phyloP scores from a whole-genome alignment of 2,888 invertebrate species.

The Brachyptera risi region DNA sequence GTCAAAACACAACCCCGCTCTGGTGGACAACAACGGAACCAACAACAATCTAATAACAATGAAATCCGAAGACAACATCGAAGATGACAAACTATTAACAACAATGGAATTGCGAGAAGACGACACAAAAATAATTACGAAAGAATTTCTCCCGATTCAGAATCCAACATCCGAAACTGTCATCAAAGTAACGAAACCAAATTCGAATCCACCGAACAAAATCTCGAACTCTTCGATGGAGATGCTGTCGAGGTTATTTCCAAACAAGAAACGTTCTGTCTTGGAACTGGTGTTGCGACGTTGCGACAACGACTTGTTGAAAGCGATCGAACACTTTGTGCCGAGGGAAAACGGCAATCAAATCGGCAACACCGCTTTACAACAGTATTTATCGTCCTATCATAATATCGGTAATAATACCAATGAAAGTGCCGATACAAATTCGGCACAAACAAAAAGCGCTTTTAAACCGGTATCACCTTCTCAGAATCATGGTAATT shows the following conservation, averaged over 20 bases:
- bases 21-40: too few relatives aligned
- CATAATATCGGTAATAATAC: constrained; percentile 13
- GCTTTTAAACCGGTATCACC: constrained; percentile 31
- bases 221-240: constrained; percentile 56
- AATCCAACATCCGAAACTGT: too few relatives aligned
- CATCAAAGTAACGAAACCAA: too few relatives aligned
- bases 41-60: too few relatives aligned
- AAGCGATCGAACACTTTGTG: constrained; percentile 82
- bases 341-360: constrained; percentile 26
- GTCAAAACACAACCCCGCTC: too few relatives aligned
- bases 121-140: too few relatives aligned
- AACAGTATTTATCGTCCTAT: constrained; percentile 26
- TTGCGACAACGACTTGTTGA: constrained; percentile 86
- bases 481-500: neutral
- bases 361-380: constrained; percentile 25
- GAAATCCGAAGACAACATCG: neutral
- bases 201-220: constrained; percentile 25
- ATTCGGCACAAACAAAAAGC: constrained; percentile 6
- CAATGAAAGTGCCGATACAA: neutral
- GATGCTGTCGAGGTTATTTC: constrained; percentile 83
- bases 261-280: constrained; percentile 82
- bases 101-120: constrained; percentile 11
- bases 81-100: neutral
- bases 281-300: constrained; percentile 87
- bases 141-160: too few relatives aligned